Percentiles rank a stretch among this genome's conserved stretches.
Evolutionary conservation across 2,888 invertebrate genomes (phyloP).

Genomic region (Caenorhabditis drosophilae): DNA sequence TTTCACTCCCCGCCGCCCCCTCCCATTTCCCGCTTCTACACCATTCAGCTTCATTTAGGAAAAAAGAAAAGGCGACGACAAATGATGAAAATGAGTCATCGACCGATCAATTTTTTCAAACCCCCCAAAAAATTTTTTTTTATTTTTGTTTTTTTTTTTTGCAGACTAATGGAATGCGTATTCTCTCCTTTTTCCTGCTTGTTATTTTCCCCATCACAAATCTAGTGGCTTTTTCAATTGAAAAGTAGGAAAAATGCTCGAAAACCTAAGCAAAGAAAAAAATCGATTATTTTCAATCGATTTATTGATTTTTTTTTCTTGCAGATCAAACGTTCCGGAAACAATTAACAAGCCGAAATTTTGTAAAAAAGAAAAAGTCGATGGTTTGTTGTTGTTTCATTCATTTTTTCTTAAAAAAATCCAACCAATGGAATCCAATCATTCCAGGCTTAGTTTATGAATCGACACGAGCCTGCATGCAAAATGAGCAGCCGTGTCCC

Average conservation of each 20-base stretch:
- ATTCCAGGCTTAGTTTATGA: constrained; percentile 25
- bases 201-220: no score
- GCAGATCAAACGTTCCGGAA: constrained; percentile 27
- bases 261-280: no score
- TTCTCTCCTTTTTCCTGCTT: not conserved
- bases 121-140: not conserved
- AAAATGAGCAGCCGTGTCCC: constrained; percentile 46
- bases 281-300: not conserved
- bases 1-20: no score
- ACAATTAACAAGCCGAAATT: constrained; percentile 28
- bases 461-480: constrained; percentile 47
- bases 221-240: no score
- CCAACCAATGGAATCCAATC: no score
- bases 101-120: not conserved
- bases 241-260: no score
- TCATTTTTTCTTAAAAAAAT: no score
- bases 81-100: no score
- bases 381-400: not conserved
- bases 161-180: constrained; percentile 4
- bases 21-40: no score
- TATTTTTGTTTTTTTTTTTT: not conserved
- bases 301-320: not conserved
- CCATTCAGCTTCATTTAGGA: no score
- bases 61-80: no score
- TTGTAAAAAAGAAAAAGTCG: constrained; percentile 13